A percentile compares a stretch with the other conserved stretches of the same genome.
Conservation (phyloP, 2,888 invertebrate genomes). For the Lithosia quadra region DNA sequence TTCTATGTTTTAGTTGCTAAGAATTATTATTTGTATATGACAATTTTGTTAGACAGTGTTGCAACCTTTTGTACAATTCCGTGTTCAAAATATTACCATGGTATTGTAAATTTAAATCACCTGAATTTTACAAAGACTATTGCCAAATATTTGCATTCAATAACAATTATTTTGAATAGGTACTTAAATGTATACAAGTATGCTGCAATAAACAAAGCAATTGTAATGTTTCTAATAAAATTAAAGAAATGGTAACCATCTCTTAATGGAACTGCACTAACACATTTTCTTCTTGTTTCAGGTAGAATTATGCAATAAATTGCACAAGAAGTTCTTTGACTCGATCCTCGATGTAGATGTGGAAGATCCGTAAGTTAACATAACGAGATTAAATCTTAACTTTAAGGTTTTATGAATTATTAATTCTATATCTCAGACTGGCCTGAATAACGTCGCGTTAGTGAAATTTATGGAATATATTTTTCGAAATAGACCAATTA, state of each 20-base stretch:
- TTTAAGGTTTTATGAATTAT: constrained; percentile 55
- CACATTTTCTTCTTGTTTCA: constrained; percentile 85
- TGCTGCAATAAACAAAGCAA: constrained; percentile 26
- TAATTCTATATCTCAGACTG: constrained; percentile 45
- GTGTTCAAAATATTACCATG: neutral
- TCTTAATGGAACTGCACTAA: constrained; percentile 72
- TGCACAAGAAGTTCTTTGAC: constrained; percentile 81
- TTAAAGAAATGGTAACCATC: constrained; percentile 39
- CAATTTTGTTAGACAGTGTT: constrained; percentile 30
- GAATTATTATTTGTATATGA: constrained; percentile 39
- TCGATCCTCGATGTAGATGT: constrained; percentile 68
- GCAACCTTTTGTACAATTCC: constrained; percentile 15
- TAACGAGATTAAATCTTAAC: constrained; percentile 66
- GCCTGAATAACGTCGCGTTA: constrained; percentile 46
- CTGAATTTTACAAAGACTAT: neutral
- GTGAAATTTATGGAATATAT: constrained; percentile 43
- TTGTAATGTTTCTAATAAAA: constrained; percentile 41
- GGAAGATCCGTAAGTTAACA: constrained; percentile 80
- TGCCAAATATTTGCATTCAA: neutral
- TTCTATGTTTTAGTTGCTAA: constrained; percentile 36
- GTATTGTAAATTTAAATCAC: neutral
- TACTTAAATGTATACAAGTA: constrained; percentile 9
- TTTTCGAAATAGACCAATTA: constrained; percentile 40
- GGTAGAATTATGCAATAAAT: constrained; percentile 87
- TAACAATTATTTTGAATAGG: constrained; percentile 19